Percentiles rank a stretch among this genome's conserved stretches.
Conservation (phyloP, 2,113 vertebrate species). For the Steatornis caripensis region DNA sequence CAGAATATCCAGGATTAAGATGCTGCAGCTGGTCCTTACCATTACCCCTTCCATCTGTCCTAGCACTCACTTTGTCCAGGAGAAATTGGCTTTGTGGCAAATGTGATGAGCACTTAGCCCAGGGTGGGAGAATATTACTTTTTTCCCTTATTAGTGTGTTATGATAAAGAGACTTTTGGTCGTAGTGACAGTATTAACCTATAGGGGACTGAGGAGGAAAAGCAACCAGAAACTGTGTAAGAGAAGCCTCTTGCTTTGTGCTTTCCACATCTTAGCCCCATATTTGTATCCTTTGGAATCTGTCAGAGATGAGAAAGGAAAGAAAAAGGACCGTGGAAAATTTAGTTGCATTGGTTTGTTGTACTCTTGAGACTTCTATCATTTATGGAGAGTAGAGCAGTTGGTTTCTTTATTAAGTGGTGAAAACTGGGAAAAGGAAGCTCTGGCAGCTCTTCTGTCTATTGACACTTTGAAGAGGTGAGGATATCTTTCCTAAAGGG, state of each 20-base stretch:
- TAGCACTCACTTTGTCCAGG: background rate
- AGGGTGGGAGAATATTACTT: background rate
- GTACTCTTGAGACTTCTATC: background rate
- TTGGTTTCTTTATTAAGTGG: background rate
- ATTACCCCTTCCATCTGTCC: background rate
- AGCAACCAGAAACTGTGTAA: background rate
- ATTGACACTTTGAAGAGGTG: background rate
- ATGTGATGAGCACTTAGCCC: background rate
- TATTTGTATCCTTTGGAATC: background rate
- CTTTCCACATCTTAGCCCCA: rapidly evolving
- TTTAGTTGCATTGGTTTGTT: background rate
- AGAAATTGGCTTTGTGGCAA: background rate
- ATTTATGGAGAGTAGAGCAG: background rate
- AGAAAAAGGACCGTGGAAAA: background rate
- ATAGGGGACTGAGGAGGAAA: background rate
- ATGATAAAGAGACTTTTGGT: background rate
- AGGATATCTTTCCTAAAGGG: background rate
- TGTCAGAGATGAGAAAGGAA: background rate
- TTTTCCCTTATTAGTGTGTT: background rate
- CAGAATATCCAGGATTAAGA: background rate
- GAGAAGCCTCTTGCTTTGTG: background rate
- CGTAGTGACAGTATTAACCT: background rate
- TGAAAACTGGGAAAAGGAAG: background rate
- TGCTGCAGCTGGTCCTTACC: background rate
- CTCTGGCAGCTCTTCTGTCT: background rate